Evolutionary conservation across 2,888 invertebrate species (phyloP).

Genomic region (Drosophila testacea): DNA sequence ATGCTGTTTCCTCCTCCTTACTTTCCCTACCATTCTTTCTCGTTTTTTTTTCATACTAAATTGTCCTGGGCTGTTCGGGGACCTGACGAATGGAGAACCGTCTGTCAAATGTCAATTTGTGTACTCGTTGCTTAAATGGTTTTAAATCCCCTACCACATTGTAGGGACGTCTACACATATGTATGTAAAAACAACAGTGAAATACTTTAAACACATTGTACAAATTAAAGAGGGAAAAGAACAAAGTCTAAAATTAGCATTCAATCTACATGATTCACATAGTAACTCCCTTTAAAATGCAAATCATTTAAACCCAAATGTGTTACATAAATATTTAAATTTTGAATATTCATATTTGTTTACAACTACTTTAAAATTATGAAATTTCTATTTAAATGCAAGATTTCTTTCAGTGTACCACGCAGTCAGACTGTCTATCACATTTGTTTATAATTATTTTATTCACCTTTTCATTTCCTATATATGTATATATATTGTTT

Average conservation of each 20-base stretch:
- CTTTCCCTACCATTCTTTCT: neutral
- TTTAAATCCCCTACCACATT: constrained; percentile 30
- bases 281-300: neutral
- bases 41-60: constrained; percentile 9
- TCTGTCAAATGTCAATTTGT: constrained; percentile 55
- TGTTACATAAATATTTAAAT: neutral
- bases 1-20: constrained; percentile 7
- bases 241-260: constrained; percentile 5
- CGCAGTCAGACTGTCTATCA: constrained; percentile 28
- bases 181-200: constrained; percentile 2
- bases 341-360: neutral
- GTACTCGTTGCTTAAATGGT: constrained; percentile 31
- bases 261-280: neutral
- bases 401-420: constrained; percentile 4
- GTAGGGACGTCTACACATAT: constrained; percentile 4
- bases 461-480: constrained; percentile 6
- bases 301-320: neutral
- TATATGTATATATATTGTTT: neutral
- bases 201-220: neutral
- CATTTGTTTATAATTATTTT: constrained; percentile 20
- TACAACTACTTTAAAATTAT: neutral
- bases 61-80: constrained; percentile 24
- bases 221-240: constrained; percentile 4
- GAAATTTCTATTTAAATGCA: neutral
- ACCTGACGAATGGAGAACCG: constrained; percentile 30